Conservation (phyloP, 2,888 invertebrate species). For the Alloplasta piceator region DNA sequence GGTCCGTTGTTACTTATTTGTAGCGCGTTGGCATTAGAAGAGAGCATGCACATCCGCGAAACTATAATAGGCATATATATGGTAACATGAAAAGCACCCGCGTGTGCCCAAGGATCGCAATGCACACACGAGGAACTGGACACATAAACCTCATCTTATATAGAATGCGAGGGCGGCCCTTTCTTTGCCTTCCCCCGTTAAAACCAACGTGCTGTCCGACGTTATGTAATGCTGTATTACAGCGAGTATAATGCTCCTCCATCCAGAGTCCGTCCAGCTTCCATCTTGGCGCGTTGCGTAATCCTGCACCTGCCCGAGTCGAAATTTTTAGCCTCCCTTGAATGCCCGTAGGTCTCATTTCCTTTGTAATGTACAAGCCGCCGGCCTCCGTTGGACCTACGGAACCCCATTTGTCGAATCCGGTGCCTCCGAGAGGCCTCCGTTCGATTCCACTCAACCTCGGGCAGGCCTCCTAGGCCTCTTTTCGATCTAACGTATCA, state of each 20-base stretch:
- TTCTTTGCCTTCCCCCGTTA: not conserved
- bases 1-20: slow-evolving; percentile 78
- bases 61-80: slow-evolving; percentile 5
- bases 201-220: not conserved
- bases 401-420: no score
- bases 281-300: slow-evolving; percentile 40
- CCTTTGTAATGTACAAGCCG: no score
- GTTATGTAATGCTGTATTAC: not conserved
- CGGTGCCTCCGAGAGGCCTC: no score
- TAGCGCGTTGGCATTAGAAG: slow-evolving; percentile 55
- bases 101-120: slow-evolving; percentile 21
- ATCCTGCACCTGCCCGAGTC: slow-evolving; percentile 50
- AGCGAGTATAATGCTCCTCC: not conserved
- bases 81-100: slow-evolving; percentile 59
- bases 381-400: no score
- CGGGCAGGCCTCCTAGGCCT: no score
- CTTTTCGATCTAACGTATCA: no score
- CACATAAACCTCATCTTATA: slow-evolving; percentile 30
- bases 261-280: slow-evolving; percentile 46
- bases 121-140: not conserved
- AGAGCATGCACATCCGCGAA: slow-evolving; percentile 36
- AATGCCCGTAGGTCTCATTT: no score
- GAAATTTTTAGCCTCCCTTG: no score
- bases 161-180: not conserved
- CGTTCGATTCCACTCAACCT: no score